Evolutionary conservation across 2,888 invertebrate genomes (phyloP), one percentile per base, ranked within the genome.

Genomic region (Megalurothrips usitatus): DNA sequence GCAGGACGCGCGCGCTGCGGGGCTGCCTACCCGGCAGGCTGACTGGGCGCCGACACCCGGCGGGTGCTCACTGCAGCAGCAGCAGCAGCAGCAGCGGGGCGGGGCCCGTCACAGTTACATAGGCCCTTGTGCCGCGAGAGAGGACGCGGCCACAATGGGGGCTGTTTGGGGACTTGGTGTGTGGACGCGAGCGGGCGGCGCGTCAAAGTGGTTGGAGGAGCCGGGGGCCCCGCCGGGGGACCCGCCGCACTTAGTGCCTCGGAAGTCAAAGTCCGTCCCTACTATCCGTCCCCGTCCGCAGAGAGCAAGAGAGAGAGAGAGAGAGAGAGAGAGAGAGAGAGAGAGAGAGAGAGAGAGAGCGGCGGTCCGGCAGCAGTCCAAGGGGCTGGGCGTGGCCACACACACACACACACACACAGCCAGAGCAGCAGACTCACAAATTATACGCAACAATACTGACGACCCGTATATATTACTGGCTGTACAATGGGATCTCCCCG

Each of bases 391-490:
- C 19, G 58, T 58, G 58, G 17, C 58, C 58, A 19, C 58, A 17
- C 34, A 6, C 34, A 43, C 34, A 6, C 34, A 43, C 34, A 43
- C 34, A 43, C 34, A 43, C 34, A 43, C 34, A 43, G 3, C 2
- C 34, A 43, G 3, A 43, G 34, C n/a, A n/a, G n/a, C 68, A 26
- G 23, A n/a, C 68, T 75, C 68, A 75, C 68, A 75, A 75, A 75
- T 75, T 75, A 75, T 75, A 75, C 68, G 68, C 68, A 75, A 75
- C 68, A 75, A 75, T 75, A 75, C 68, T 75, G 68, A 75, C 68
- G 68, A 75, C 68, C 68, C 68, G 68, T 75, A 75, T 75, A 75
- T 75, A 75, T 75, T 75, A 75, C 26, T n/a, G 68, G 23, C 34
- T 43, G 26, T 26, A 75, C 68, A 75, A 75, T 75, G 68, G 68